Conservation (phyloP, 1,140 invertebrate genomes). For the Drosophila lini region DNA sequence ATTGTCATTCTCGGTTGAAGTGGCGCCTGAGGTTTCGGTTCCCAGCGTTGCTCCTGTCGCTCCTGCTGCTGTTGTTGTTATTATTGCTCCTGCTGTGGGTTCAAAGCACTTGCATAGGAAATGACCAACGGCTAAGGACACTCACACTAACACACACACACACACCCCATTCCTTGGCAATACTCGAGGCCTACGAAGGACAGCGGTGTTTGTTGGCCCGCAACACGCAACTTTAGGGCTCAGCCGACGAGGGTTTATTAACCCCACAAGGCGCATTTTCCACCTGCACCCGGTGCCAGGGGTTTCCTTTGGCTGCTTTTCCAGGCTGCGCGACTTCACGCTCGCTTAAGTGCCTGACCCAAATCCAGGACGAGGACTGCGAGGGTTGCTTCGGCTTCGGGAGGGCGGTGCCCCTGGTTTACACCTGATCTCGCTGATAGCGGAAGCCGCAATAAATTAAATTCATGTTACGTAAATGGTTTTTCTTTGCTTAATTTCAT, state of each 20-base stretch:
- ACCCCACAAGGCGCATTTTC: constrained; percentile 61
- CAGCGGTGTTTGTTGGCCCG: constrained; percentile 60
- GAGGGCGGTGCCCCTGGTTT: constrained; percentile 63
- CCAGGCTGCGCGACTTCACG: constrained; percentile 36
- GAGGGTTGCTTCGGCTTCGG: constrained; percentile 8
- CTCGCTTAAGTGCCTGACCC: constrained; percentile 76
- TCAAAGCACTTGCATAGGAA: constrained; percentile 74
- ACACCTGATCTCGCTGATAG: constrained; percentile 58
- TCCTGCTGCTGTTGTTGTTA: background rate
- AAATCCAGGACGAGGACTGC: constrained; percentile 34
- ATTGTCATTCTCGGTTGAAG: constrained; percentile 38
- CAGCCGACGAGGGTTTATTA: constrained; percentile 63
- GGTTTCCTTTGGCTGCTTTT: constrained; percentile 1
- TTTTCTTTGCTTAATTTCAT: constrained; percentile 28
- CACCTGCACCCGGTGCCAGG: constrained; percentile 48
- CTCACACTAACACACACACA: constrained; percentile 8
- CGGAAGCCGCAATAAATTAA: constrained; percentile 51
- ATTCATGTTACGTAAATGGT: constrained; percentile 58
- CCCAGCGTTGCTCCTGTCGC: constrained; percentile 13
- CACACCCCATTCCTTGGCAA: constrained; percentile 3
- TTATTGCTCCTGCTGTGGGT: constrained; percentile 36
- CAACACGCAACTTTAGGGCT: constrained; percentile 74
- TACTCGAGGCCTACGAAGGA: constrained; percentile 27
- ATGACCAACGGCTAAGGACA: constrained; percentile 53
- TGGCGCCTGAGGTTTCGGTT: constrained; percentile 38